phyloP scores from a whole-genome alignment of 2,113 vertebrate species.

The Paracanthobrama guichenoti region DNA sequence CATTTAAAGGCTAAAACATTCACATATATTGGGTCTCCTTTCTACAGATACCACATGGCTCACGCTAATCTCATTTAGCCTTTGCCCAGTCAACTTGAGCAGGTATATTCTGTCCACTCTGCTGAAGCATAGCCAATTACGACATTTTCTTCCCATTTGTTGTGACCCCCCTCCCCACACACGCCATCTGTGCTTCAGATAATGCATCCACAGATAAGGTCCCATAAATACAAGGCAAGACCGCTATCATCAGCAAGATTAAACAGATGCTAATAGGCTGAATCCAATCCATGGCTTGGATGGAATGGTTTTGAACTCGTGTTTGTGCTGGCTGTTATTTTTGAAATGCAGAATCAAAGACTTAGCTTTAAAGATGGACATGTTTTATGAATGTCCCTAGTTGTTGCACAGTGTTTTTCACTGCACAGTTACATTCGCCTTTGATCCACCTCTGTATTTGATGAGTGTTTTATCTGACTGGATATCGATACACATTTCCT shows the following conservation, averaged over 20 bases:
- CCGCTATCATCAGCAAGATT: slow-evolving; percentile 76
- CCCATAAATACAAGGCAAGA: slow-evolving; percentile 68
- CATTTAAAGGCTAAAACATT: background rate
- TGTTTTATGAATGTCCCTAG: background rate
- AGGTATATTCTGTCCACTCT: slow-evolving; percentile 64
- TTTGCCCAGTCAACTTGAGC: slow-evolving; percentile 60
- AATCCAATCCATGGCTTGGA: slow-evolving; percentile 54
- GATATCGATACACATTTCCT: background rate
- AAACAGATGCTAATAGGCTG: slow-evolving; percentile 67
- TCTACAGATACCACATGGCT: slow-evolving; percentile 39
- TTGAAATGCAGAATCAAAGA: slow-evolving; percentile 10
- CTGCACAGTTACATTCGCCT: background rate
- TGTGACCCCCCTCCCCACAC: slow-evolving; percentile 54
- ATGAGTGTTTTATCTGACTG: slow-evolving; percentile 8
- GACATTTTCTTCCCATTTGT: slow-evolving; percentile 60
- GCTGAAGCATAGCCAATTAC: slow-evolving; percentile 62
- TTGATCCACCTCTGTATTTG: background rate
- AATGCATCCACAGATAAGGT: slow-evolving; percentile 66
- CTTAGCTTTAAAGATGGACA: background rate
- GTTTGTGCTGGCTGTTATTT: slow-evolving; percentile 45
- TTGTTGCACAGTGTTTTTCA: background rate
- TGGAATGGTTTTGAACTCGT: slow-evolving; percentile 45
- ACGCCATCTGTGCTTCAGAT: slow-evolving; percentile 75
- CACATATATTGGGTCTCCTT: background rate
- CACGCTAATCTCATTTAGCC: slow-evolving; percentile 33